Base-by-base conservation (phyloP, 2,113 vertebrate species). In the Pangasianodon hypophthalmus region DNA sequence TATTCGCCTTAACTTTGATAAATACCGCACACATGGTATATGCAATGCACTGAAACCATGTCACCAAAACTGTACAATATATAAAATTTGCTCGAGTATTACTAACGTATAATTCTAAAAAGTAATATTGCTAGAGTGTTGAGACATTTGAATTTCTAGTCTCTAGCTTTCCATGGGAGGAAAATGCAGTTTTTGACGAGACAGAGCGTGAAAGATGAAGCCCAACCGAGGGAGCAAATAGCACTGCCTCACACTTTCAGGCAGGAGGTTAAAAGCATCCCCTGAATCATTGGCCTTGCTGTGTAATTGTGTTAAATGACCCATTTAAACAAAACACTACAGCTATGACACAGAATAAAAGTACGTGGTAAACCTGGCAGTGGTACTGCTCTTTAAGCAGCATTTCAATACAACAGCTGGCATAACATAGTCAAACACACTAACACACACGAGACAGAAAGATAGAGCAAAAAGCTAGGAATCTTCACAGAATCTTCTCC, bases 261-360 rank as follows among this genome's bases (percentile, higher is more conserved):
- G 87, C 87, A 82, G 88, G 82, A 64, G 88, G 83, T 85, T 86
- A 80, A 89, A 89, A 89, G 88, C 88, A 79, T 79, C 84, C 62
- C 73, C 84, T 67, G 62, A 86, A 50, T 86, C 77, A 58, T 60
- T 69, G 73, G 58, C 11, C 48, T 41, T 80, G 73, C 84, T 82
- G 89, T 80, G 84, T 90, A 90, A 90, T 90, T 73, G 86, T 58
- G 86, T 86, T 89, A 91, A 92, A 91, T 86, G 90, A 89, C 52
- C 80, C 87, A 73, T 92, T 90, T 87, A 85, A 88, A 89, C 58
- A 19, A 90, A 87, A 58, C 50, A 84, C 58, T 41, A 75, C 50
- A 87, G 85, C 86, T 67, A 86, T 86, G 37, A 87, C 71, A 80
- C 62, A 41, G 37, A 71, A 80, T 48, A 84, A 90, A 83, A 58